Evolutionary conservation across 2,888 invertebrate species (phyloP), one percentile per base, ranked within the genome.

Genomic region (Neuroscelio doddi): DNA sequence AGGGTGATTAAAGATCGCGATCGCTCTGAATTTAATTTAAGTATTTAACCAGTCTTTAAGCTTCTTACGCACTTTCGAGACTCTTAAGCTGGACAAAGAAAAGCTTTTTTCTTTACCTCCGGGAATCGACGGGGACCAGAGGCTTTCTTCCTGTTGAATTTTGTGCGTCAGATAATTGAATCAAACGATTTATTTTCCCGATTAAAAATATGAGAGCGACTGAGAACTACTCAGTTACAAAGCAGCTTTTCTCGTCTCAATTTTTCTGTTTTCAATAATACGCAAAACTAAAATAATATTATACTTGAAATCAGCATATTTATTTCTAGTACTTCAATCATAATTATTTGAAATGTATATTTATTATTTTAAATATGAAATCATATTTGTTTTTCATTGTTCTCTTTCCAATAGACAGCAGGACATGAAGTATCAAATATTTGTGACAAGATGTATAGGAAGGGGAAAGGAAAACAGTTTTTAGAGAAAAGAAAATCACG

Each of bases 61-160:
- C 84, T 77, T 81, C 84, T 84, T 84, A 84, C 77, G 71, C 76
- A 74, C 75, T 78, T 76, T 62, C 51, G 70, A 77, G 76, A 79
- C 80, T 81, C 81, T 81, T 82, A 82, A 82, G 80, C 78, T 74
- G 77, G 74, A 80, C 81, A 78, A 81, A 79, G 77, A 78, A 76
- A 79, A 73, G 76, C 72, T 78, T 75, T 73, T 71, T 75, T 74
- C 67, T 64, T 73, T 64, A 69, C 67, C 55, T 70, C 58, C 57
- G 46, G 38, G 50, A 38, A 30, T 39, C 46, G 15, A 30, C 14
- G 30, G 32, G 39, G 30, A 64, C 61, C 49, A 26, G 49, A 15
- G 47, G 47, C 36, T 56, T 46, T 55, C 47, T 41, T 24, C n/a
- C 46, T 36, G 57, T 29, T 51, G 24, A 52, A 56, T 46, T 45